Evolutionary conservation across 2,113 vertebrate species (phyloP).

Genomic region (Anseranas semipalmata): DNA sequence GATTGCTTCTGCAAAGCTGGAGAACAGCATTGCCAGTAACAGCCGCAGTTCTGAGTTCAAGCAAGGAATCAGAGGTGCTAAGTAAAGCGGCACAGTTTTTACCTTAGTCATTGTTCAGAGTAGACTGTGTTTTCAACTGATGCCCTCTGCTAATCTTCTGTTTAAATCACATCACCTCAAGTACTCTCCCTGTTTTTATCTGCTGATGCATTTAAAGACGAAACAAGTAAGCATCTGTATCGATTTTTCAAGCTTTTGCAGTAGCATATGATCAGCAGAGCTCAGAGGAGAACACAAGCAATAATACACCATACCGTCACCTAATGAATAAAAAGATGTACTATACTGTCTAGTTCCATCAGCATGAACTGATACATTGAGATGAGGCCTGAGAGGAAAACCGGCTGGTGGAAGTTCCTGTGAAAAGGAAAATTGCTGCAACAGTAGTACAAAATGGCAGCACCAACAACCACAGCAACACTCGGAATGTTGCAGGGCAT

Average conservation of each 20-base stretch:
- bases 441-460: background rate
- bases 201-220: background rate
- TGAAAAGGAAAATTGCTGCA: background rate
- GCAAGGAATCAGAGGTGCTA: background rate
- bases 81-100: background rate
- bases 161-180: background rate
- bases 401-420: background rate
- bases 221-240: background rate
- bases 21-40: background rate
- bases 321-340: background rate
- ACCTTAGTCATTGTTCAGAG: background rate
- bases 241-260: background rate
- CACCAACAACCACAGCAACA: background rate
- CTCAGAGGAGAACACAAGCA: background rate
- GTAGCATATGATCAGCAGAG: background rate
- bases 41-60: background rate
- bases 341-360: background rate
- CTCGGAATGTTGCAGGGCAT: background rate
- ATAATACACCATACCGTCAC: background rate
- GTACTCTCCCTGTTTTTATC: background rate
- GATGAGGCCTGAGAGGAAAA: background rate
- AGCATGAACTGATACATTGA: fast-evolving
- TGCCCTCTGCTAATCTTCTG: background rate
- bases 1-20: background rate
- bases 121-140: background rate